Percentiles rank a stretch among this genome's conserved stretches.
Conservation (phyloP, 2,888 invertebrate species). For the Helobdella robusta region DNA sequence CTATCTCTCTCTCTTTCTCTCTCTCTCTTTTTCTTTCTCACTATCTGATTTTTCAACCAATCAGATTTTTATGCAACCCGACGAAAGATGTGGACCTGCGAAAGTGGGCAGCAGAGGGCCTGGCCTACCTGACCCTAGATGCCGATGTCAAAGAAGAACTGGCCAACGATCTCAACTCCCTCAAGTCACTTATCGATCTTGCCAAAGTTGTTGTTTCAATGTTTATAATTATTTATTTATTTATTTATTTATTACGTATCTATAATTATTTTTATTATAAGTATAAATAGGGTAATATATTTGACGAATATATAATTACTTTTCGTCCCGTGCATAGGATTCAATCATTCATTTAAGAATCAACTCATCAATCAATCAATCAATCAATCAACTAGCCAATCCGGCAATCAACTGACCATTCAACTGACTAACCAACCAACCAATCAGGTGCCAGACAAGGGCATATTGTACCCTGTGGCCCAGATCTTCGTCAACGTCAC, state of each 20-base stretch:
- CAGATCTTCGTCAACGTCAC: slow-evolving; percentile 90
- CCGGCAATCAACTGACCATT: too few relatives aligned
- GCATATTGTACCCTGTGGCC: slow-evolving; percentile 56
- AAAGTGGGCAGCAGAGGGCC: slow-evolving; percentile 91
- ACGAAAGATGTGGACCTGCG: slow-evolving; percentile 76
- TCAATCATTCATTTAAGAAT: too few relatives aligned
- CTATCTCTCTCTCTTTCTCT: background rate
- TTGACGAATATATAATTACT: too few relatives aligned
- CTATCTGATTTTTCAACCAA: background rate
- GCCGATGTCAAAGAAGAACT: slow-evolving; percentile 96
- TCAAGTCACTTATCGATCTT: slow-evolving; percentile 76
- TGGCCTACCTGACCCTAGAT: slow-evolving; percentile 90
- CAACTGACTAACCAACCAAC: too few relatives aligned
- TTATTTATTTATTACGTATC: slow-evolving; percentile 9
- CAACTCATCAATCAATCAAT: too few relatives aligned
- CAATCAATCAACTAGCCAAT: too few relatives aligned
- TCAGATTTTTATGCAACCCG: slow-evolving; percentile 70
- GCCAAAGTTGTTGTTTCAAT: slow-evolving; percentile 56
- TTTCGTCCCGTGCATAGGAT: too few relatives aligned
- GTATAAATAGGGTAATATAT: too few relatives aligned
- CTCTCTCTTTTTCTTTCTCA: background rate
- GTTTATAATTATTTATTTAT: background rate
- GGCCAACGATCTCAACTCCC: slow-evolving; percentile 70
- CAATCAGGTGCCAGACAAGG: slow-evolving; percentile 39
- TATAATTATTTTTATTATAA: too few relatives aligned